These are phyloP conservation scores for Drosophila kambysellisi DNA, from an alignment of 2,888 invertebrate genomes.

Conservation along the genomic window DNA sequence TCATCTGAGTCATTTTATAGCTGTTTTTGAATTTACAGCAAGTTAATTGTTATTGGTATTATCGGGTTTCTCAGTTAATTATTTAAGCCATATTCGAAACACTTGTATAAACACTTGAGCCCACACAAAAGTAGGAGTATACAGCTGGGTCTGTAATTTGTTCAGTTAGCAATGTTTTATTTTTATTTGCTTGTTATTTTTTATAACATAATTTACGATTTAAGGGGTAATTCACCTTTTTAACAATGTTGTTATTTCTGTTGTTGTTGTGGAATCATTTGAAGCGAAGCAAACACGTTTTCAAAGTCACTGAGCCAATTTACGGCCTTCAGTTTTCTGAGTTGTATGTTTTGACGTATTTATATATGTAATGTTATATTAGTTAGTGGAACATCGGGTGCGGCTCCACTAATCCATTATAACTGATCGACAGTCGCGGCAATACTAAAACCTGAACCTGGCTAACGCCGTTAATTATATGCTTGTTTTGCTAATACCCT, in stretches of 20 bases:
- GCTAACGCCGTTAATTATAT: conserved; percentile 38
- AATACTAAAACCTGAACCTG: conserved; percentile 52
- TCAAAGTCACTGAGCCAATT: conserved; percentile 9
- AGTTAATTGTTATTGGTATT: background rate
- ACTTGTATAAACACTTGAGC: conserved; percentile 11
- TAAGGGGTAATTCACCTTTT: conserved; percentile 56
- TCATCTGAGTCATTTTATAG: background rate
- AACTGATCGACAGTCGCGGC: conserved; percentile 48
- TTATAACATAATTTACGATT: background rate
- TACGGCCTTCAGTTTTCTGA: conserved; percentile 25
- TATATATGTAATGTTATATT: background rate
- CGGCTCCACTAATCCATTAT: conserved; percentile 43
- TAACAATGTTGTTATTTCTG: background rate
- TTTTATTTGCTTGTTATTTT: background rate
- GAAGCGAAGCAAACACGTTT: conserved; percentile 45
- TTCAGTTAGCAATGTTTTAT: background rate
- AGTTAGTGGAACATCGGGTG: conserved; percentile 14
- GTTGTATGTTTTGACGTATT: background rate
- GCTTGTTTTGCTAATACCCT: conserved; percentile 5
- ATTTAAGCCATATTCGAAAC: background rate
- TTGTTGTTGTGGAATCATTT: conserved; percentile 6
- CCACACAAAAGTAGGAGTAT: background rate
- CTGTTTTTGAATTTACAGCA: background rate
- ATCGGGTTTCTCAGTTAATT: no score
- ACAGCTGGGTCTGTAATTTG: background rate